These are phyloP conservation scores for Mormyrops attenuatus DNA, from an alignment of 2,797 vertebrate genomes.

Conservation along the genomic window DNA sequence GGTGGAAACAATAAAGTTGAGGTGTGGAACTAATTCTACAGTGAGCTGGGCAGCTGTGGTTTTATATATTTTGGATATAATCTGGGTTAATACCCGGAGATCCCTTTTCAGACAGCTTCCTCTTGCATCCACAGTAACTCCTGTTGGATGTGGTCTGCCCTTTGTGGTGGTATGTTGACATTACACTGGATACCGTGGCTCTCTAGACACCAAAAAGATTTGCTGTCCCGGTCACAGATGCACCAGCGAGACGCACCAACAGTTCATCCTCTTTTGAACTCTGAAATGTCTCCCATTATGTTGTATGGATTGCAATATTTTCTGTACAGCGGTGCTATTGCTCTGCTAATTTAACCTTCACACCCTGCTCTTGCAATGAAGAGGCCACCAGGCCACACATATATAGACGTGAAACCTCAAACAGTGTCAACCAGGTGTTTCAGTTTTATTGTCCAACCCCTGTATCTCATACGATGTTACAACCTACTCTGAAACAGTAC, in stretches of 20 bases:
- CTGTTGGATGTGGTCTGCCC: not conserved
- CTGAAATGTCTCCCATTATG: too few species aligned
- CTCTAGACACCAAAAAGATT: not conserved
- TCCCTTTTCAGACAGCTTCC: not conserved
- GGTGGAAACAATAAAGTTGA: not conserved
- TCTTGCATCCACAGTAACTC: not conserved
- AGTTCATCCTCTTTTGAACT: too few species aligned
- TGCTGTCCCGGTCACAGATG: not conserved
- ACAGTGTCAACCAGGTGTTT: not conserved
- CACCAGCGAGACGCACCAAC: too few species aligned
- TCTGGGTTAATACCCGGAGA: not conserved
- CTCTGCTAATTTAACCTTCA: too few species aligned
- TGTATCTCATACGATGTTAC: not conserved
- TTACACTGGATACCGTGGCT: not conserved
- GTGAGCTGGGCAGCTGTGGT: not conserved
- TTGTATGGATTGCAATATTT: too few species aligned
- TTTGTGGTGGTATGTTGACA: not conserved
- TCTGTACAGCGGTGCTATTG: too few species aligned
- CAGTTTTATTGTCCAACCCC: not conserved
- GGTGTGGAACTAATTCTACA: not conserved
- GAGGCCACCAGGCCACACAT: not conserved
- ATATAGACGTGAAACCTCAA: not conserved
- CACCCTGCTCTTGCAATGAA: too few species aligned
- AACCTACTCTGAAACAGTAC: not conserved
- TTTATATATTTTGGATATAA: not conserved